Evolutionary conservation across 2,113 vertebrate species (phyloP), one percentile per base, ranked within the genome.

Genomic region (Himantopus leucocephalus): DNA sequence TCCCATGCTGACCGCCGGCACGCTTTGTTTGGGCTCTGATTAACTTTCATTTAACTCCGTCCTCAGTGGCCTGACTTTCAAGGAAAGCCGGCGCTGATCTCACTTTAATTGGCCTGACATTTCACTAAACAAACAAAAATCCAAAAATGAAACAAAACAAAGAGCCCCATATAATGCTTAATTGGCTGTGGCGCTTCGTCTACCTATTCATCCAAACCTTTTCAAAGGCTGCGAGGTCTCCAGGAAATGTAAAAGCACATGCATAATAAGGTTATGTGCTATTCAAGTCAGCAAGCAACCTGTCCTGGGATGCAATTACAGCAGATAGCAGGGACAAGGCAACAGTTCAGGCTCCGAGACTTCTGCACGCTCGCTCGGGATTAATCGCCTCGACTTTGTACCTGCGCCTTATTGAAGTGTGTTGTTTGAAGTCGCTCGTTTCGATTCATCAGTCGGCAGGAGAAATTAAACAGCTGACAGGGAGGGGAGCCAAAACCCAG

Each of bases 101-200:
- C 59, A 2, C 96, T 97, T 96, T 98, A 98, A 98, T 97, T 97
- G 97, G 96, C 80, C 96, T 98, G 97, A 97, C 97, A 98, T 98
- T 98, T 97, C 92, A 45, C 94, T 96, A 98, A 98, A 98, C 96
- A 98, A 98, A 98, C 97, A 98, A 95, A 88, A 97, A 64, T 43
- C 96, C 97, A 80, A 93, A 94, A 81, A 67, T 48, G 94, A 96
- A 93, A 76, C 85, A 93, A 98, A 98, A 97, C 97, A 97, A 97
- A 98, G 97, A 95, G 88, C 94, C 85, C 92, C 96, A 47, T 82
- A 64, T 83, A 73, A 81, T 8, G 91, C 96, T 93, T 97, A 98
- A 98, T 88, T 97, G 97, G 96, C 97, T 39, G 8, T 35, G 89
- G 87, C 71, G 76, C 93, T 92, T 90, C 16, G 48, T 91, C 93